Percentiles rank a stretch among this genome's conserved stretches.
phyloP scores from a whole-genome alignment of 2,888 invertebrate species.

The Galerucella pusilla region DNA sequence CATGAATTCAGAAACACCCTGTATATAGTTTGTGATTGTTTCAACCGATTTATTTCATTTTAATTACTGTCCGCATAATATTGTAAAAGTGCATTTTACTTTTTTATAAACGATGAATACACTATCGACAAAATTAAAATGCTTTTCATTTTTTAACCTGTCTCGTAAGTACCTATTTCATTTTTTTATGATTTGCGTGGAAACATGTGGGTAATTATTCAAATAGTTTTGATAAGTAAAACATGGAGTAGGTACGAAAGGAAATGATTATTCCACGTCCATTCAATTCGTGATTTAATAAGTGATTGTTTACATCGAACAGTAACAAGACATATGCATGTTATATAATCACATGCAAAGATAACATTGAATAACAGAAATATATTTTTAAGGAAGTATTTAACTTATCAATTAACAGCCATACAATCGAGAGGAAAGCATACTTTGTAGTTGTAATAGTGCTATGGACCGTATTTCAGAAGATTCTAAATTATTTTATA shows the following conservation, averaged over 20 bases:
- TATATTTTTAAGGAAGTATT: neutral
- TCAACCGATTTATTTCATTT: too few relatives aligned
- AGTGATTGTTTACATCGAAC: neutral
- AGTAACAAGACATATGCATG: neutral
- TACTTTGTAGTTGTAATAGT: too few relatives aligned
- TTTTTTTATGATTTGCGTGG: neutral
- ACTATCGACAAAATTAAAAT: too few relatives aligned
- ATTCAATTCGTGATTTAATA: neutral
- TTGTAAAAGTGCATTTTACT: too few relatives aligned
- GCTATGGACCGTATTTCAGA: too few relatives aligned
- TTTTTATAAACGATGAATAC: neutral
- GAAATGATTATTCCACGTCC: neutral
- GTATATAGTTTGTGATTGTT: too few relatives aligned
- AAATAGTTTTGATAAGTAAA: constrained; percentile 1
- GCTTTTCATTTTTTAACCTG: too few relatives aligned
- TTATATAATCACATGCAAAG: neutral
- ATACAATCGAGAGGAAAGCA: too few relatives aligned
- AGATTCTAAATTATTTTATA: too few relatives aligned
- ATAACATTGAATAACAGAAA: neutral
- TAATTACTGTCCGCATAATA: too few relatives aligned
- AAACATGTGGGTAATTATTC: constrained; percentile 5
- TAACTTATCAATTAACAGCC: neutral
- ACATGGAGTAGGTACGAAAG: neutral
- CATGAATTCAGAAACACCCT: too few relatives aligned
- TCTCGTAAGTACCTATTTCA: too few relatives aligned